Conservation (phyloP, 2,888 invertebrate species). For the Tromatobia lineatoria region DNA sequence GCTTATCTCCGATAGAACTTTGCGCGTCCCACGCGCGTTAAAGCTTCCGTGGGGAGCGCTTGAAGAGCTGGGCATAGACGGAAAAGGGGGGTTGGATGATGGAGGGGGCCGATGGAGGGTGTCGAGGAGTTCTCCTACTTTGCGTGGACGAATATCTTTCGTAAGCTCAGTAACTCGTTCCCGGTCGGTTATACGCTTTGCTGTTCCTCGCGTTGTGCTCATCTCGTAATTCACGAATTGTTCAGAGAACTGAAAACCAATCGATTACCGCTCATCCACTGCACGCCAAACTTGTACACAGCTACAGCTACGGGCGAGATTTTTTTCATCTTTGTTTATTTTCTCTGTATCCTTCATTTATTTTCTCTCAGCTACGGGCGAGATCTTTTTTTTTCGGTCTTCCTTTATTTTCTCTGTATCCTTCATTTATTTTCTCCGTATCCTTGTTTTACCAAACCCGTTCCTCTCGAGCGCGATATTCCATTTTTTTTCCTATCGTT, state of each 20-base stretch:
- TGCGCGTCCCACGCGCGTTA: slow-evolving; percentile 40
- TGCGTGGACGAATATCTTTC: slow-evolving; percentile 32
- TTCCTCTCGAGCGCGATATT: slow-evolving; percentile 24
- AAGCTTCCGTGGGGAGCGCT: slow-evolving; percentile 48
- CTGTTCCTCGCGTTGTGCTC: slow-evolving; percentile 42
- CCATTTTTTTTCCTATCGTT: slow-evolving; percentile 10
- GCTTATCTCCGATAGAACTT: slow-evolving; percentile 64
- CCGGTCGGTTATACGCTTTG: slow-evolving; percentile 1
- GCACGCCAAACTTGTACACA: slow-evolving; percentile 7
- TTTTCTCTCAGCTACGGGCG: slow-evolving; percentile 16
- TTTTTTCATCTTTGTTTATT: slow-evolving; percentile 35
- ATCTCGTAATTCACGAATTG: slow-evolving; percentile 65
- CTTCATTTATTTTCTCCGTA: slow-evolving; percentile 12
- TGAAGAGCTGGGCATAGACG: slow-evolving; percentile 19
- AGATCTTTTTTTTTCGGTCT: slow-evolving; percentile 30
- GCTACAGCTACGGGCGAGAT: slow-evolving; percentile 9
- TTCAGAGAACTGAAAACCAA: slow-evolving; percentile 57
- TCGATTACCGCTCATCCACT: slow-evolving; percentile 60
- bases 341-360: slow-evolving; percentile 4
- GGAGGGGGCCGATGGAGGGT: not conserved
- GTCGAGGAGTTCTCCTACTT: slow-evolving; percentile 6
- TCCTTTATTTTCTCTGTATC: slow-evolving; percentile 16
- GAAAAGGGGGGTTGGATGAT: too few relatives aligned
- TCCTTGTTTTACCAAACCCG: slow-evolving; percentile 20
- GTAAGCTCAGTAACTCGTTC: slow-evolving; percentile 28